Conservation (phyloP, 1,140 invertebrate genomes). For the Bombus ignitus region DNA sequence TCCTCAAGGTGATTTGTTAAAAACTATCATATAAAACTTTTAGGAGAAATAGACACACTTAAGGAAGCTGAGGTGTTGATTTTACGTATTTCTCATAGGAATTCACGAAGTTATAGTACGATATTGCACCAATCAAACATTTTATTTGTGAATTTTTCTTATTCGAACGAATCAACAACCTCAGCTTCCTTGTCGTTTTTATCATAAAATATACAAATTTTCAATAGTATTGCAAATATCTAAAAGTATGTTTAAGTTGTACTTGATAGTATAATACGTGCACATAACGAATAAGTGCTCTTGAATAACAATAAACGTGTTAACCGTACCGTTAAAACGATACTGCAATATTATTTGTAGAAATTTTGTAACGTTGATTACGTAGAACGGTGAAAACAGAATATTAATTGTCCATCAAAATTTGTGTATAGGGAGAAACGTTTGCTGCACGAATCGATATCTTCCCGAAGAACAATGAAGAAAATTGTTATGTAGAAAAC, state of each 20-base stretch:
- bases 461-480: slow-evolving; percentile 38
- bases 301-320: slow-evolving; percentile 48
- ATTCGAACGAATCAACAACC: neutral
- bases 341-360: slow-evolving; percentile 49
- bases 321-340: slow-evolving; percentile 20
- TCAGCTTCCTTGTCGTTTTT: slow-evolving; percentile 21
- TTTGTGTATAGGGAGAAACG: slow-evolving; percentile 37
- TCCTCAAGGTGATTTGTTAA: slow-evolving; percentile 73
- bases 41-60: neutral
- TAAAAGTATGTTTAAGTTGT: slow-evolving; percentile 40
- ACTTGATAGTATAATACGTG: slow-evolving; percentile 26
- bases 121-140: neutral
- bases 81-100: neutral
- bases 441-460: slow-evolving; percentile 53
- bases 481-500: slow-evolving; percentile 50
- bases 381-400: slow-evolving; percentile 23
- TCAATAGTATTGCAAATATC: slow-evolving; percentile 16
- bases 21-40: slow-evolving; percentile 44
- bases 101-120: neutral
- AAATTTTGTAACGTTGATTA: slow-evolving; percentile 60
- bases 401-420: slow-evolving; percentile 31
- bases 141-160: neutral
- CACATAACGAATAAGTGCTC: slow-evolving; percentile 43
- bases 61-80: neutral
- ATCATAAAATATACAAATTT: slow-evolving; percentile 26